Evolutionary conservation across 2,888 invertebrate species (phyloP).

Genomic region (Hipparchia semele): DNA sequence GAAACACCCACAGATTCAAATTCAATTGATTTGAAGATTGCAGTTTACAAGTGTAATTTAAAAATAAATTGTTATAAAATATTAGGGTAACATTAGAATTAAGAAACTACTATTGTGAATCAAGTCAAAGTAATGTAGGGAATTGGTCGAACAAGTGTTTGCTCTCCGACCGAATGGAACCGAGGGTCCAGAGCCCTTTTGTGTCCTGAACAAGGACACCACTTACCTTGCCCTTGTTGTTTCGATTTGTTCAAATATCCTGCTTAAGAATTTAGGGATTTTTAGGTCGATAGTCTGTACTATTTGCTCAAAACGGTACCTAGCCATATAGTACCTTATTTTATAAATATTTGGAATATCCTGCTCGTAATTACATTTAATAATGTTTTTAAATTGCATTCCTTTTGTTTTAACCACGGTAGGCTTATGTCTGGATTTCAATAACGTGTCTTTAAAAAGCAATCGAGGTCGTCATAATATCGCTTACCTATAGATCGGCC

Average conservation of each 20-base stretch:
- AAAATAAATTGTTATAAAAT: too few relatives aligned
- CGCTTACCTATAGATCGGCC: neutral
- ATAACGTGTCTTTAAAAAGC: neutral
- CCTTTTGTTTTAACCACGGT: neutral
- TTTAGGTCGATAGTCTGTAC: neutral
- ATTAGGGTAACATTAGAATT: too few relatives aligned
- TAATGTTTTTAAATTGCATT: neutral
- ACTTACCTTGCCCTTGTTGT: constrained; percentile 17
- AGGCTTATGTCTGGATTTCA: neutral
- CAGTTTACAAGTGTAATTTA: too few relatives aligned
- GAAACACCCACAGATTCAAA: too few relatives aligned
- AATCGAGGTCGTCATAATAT: neutral
- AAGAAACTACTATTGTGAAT: neutral
- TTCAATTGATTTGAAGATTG: too few relatives aligned
- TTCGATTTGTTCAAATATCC: constrained; percentile 17
- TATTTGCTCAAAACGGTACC: neutral
- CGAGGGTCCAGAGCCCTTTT: constrained; percentile 63
- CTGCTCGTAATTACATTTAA: too few relatives aligned
- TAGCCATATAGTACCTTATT: too few relatives aligned
- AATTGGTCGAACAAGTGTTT: constrained; percentile 57
- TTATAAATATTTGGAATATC: neutral
- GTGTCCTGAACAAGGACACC: constrained; percentile 48
- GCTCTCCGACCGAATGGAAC: constrained; percentile 63
- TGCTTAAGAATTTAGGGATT: neutral
- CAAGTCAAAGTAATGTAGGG: neutral